Evolutionary conservation across 2,113 vertebrate genomes (phyloP).

Genomic region (Plecotus auritus): DNA sequence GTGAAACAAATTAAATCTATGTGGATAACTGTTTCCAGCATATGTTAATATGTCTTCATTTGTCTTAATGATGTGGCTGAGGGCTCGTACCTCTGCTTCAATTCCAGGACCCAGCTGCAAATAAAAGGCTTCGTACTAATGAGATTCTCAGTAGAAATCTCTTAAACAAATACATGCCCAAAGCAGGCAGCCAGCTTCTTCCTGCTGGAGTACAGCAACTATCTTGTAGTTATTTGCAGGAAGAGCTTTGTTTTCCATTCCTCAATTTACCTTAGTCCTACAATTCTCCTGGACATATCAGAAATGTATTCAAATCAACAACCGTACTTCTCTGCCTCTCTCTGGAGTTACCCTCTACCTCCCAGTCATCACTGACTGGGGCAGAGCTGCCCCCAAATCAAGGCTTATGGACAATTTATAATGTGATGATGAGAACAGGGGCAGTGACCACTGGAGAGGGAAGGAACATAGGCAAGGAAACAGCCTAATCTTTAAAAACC

Average conservation of each 20-base stretch:
- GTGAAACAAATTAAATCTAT: conserved; percentile 57
- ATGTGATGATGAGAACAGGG: neutral
- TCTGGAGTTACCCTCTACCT: neutral
- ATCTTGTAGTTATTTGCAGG: neutral
- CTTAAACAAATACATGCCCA: neutral
- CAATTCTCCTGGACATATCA: neutral
- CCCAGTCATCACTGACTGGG: neutral
- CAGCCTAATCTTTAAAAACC: neutral
- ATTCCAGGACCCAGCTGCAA: conserved; percentile 37
- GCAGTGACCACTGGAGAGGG: neutral
- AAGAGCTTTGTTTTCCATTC: neutral
- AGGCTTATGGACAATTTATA: neutral
- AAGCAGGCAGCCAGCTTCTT: neutral
- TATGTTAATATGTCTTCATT: conserved; percentile 53
- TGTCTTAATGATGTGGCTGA: conserved; percentile 35
- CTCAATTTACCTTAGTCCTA: neutral
- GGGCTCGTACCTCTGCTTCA: conserved; percentile 2
- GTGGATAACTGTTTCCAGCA: conserved; percentile 36
- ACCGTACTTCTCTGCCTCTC: neutral
- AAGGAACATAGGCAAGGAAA: neutral
- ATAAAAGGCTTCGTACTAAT: conserved; percentile 33
- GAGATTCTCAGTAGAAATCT: conserved; percentile 17
- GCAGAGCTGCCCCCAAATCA: neutral
- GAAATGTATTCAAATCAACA: neutral
- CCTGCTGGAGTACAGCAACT: neutral